phyloP scores from a whole-genome alignment of 1,140 invertebrate species.

The Pseudomyrmex dendroicus region DNA sequence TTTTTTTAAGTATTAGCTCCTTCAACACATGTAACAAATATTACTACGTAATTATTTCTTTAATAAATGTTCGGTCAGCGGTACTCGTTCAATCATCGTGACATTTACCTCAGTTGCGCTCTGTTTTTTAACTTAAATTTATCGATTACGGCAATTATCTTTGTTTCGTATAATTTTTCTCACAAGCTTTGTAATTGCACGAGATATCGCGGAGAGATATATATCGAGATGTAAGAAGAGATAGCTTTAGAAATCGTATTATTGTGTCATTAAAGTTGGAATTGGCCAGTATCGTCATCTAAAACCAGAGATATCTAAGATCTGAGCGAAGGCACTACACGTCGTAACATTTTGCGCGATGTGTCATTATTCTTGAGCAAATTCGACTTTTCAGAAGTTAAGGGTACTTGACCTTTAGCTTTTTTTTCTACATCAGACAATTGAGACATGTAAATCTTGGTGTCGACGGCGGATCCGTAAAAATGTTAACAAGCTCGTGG shows the following conservation, averaged over 20 bases:
- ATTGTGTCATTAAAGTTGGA: neutral
- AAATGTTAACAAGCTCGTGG: constrained; percentile 40
- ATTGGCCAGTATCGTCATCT: constrained; percentile 7
- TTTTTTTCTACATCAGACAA: constrained; percentile 10
- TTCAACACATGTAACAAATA: too few relatives aligned
- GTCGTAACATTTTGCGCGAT: constrained; percentile 3
- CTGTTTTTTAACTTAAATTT: too few relatives aligned
- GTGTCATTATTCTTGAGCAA: neutral
- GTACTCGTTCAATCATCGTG: too few relatives aligned
- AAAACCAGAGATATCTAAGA: constrained; percentile 15
- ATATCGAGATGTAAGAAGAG: too few relatives aligned
- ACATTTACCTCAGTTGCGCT: too few relatives aligned
- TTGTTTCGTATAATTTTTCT: too few relatives aligned
- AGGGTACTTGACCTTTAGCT: constrained; percentile 72
- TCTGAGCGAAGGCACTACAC: neutral
- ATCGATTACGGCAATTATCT: too few relatives aligned
- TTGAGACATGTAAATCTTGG: constrained; percentile 2
- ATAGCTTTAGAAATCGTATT: constrained; percentile 7
- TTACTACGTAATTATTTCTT: too few relatives aligned
- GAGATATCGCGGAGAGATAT: too few relatives aligned
- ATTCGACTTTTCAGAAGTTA: constrained; percentile 60
- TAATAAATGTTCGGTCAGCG: too few relatives aligned
- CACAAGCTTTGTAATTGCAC: too few relatives aligned
- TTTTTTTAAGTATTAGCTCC: too few relatives aligned
- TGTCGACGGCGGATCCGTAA: constrained; percentile 5